These are phyloP conservation scores for Cynopterus sphinx DNA, from an alignment of 2,797 vertebrate species.

Conservation along the genomic window DNA sequence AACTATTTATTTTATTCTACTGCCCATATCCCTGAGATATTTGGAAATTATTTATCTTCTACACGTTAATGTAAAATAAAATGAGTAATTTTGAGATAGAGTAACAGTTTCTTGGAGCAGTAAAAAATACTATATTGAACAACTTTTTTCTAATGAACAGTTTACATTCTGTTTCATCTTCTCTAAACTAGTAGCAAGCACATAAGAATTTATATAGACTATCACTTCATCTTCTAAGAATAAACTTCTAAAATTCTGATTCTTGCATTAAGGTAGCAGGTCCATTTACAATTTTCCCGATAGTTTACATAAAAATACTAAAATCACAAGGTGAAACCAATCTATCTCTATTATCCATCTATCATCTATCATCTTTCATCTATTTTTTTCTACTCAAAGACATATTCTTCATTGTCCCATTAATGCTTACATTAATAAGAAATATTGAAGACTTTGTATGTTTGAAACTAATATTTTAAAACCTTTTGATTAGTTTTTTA, in stretches of 20 bases:
- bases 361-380: not conserved
- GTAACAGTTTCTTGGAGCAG: not conserved
- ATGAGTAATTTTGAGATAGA: not conserved
- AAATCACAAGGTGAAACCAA: too few relatives aligned
- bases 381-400: not conserved
- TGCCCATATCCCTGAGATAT: not conserved
- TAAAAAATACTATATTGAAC: not conserved
- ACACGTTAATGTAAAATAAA: not conserved
- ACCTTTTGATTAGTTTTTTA: not conserved
- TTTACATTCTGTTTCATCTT: not conserved
- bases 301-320: too few relatives aligned
- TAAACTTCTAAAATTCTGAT: not conserved
- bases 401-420: not conserved
- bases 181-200: not conserved
- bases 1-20: not conserved
- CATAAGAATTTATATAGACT: not conserved
- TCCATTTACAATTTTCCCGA: not conserved
- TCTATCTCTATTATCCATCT: too few relatives aligned
- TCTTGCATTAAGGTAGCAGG: not conserved
- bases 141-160: not conserved
- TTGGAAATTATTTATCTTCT: not conserved
- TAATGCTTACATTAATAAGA: not conserved
- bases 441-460: accelerated
- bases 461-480: slow-evolving; percentile 10
- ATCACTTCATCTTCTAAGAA: not conserved